Base-by-base conservation (phyloP, 2,797 vertebrate genomes). In the Apogon talboti region DNA sequence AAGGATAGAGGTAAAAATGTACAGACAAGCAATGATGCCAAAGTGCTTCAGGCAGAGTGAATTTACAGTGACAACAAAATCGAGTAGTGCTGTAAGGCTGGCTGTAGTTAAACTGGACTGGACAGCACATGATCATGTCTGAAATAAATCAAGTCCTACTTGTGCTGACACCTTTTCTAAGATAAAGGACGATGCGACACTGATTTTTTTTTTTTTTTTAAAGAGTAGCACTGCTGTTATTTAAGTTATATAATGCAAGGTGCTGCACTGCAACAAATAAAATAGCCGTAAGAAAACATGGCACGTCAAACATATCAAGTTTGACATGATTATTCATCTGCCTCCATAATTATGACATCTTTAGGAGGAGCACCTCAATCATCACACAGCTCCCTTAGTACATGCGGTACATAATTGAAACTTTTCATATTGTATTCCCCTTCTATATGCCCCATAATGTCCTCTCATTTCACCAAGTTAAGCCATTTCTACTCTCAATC, bases 51-150 rank as follows among this genome's bases (percentile, higher is more conserved):
- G 83, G 74, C 60, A 70, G 78, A 80, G 57, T 71, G 78, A 73
- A 89, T 88, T 88, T 86, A 87, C 83, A 79, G 73, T 81, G 87
- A 87, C 88, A 85, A 79, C 74, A 82, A 71, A 83, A 84, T 85
- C 50, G 65, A 80, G 74, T 63, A 56, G 53, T 6, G 55, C 82
- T 70, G 62, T 42, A 55, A 81, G 75, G 68, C 60, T 43, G 71
- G 68, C 58, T 19, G n/a, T 51, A 62, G 79, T 66, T 80, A 76
- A 78, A 86, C 46, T 45, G 58, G 71, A 84, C 70, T 13, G 58
- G 85, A 88, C 83, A 87, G 74, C 68, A 55, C 57, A 79, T 80
- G 62, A 82, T 87, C 19, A n/a, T 55, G 41, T 82, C 66, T 79
- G 78, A 85, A 85, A 86, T 81, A 83, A 65, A 87, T 85, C 74